Evolutionary conservation across 2,113 vertebrate species (phyloP).

Genomic region (Phainopepla nitens): DNA sequence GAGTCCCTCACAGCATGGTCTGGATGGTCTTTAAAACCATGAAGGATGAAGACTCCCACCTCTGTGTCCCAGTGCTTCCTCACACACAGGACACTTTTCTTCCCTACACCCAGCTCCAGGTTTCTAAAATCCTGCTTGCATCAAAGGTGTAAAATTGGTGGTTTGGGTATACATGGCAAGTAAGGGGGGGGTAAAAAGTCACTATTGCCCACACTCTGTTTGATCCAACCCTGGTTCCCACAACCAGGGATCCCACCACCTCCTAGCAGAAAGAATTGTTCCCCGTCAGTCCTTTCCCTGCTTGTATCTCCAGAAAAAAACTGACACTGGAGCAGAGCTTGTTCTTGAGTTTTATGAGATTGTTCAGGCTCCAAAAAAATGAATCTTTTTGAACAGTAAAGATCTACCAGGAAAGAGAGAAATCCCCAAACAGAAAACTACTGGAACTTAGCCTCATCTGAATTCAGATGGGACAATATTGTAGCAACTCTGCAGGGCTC

Average conservation of each 20-base stretch:
- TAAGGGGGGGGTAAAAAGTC: neutral
- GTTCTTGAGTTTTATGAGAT: neutral
- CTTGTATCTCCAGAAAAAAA: neutral
- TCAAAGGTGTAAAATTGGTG: neutral
- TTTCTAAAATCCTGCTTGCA: neutral
- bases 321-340: neutral
- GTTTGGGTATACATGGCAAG: neutral
- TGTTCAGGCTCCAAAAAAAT: rapidly evolving
- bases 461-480: neutral
- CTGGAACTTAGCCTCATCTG: neutral
- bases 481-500: neutral
- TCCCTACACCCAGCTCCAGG: neutral
- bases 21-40: neutral
- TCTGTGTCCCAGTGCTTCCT: neutral
- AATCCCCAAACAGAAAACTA: neutral
- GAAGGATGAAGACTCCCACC: neutral
- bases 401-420: neutral
- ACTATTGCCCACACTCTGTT: rapidly evolving
- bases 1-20: neutral
- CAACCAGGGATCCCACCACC: neutral
- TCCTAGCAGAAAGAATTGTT: neutral
- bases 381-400: neutral
- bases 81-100: neutral
- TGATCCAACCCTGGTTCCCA: neutral
- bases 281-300: neutral